Evolutionary conservation across 53 echinoderm and acorn worm species (phyloP).

Genomic region (Paracentrotus lividus): DNA sequence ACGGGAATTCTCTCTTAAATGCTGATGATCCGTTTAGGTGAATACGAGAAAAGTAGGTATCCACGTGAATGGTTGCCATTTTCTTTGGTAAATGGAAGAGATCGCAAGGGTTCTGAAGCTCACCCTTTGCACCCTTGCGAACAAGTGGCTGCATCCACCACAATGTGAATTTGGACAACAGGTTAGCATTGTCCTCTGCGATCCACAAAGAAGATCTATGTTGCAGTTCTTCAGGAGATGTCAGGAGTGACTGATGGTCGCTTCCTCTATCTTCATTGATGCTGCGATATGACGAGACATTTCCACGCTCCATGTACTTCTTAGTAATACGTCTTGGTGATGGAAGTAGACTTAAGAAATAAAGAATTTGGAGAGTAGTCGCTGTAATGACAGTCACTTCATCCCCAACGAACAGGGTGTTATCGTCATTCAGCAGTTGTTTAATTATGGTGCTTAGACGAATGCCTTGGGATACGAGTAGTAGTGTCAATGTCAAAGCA

Average conservation of each 20-base stretch:
- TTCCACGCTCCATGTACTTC: constrained; percentile 64
- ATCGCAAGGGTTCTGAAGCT: constrained; percentile 76
- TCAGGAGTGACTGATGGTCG: constrained; percentile 65
- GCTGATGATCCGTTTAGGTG: constrained; percentile 59
- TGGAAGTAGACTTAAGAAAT: constrained; percentile 82
- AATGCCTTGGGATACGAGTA: constrained; percentile 67
- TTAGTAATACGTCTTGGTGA: constrained; percentile 58
- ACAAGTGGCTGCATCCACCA: constrained; percentile 92
- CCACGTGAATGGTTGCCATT: constrained; percentile 74
- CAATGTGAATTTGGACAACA: constrained; percentile 78
- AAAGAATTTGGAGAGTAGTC: constrained; percentile 78
- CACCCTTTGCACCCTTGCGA: constrained; percentile 84
- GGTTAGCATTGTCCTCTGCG: constrained; percentile 80
- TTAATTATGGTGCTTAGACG: constrained; percentile 73
- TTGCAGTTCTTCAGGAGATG: background rate
- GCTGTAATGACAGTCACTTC: constrained; percentile 64
- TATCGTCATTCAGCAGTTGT: constrained; percentile 66
- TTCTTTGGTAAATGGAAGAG: constrained; percentile 85
- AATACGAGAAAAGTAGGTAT: constrained; percentile 74
- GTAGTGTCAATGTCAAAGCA: constrained; percentile 80
- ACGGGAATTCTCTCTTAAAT: constrained; percentile 11
- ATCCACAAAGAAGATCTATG: constrained; percentile 70
- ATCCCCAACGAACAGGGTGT: constrained; percentile 53
- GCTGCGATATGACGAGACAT: constrained; percentile 71
- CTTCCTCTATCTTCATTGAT: constrained; percentile 80